Evolutionary conservation across 2,113 vertebrate genomes (phyloP), one percentile per base, ranked within the genome.

Genomic region (Forbesichthys papilliferus): DNA sequence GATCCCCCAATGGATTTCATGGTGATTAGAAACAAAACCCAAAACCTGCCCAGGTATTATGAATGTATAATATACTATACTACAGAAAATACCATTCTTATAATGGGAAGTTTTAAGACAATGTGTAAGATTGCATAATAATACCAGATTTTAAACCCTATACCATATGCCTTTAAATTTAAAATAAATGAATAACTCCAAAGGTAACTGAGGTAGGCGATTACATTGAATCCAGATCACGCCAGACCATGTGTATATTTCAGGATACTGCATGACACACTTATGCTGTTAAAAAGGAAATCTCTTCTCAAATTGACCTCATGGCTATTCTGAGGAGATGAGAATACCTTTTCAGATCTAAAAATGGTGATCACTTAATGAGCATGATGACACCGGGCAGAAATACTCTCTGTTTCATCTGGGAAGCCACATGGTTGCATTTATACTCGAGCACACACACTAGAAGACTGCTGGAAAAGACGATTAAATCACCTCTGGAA

Each of bases 361-460:
- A 78, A 90, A 90, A 85, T 90, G 84, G 88, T 58, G 56, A 64
- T 59, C 79, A 77, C 71, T 78, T 91, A 87, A 90, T 87, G 87
- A 88, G 80, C 49, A 81, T 86, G 80, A 88, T 86, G 87, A 89
- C 87, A 88, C 80, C 69, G 65, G 76, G 80, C 84, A 79, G 81
- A 88, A 88, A 90, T 82, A 87, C 80, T 87, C 57, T n/a, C 71
- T 55, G 69, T 88, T 90, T 86, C 83, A 87, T 78, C 82, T 64
- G 86, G 83, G 79, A 88, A 81, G 66, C 53, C 79, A 57, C 71
- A 82, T 73, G 75, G 78, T 85, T 60, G 66, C 74, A 80, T 79
- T 69, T 70, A 70, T 77, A 81, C 72, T 72, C 70, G 60, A 61
- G 51, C 64, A 72, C 59, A 74, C 16, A 54, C 61, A 51, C 51